Evolutionary conservation across 2,113 vertebrate species (phyloP).

Genomic region (Lutjanus erythropterus): DNA sequence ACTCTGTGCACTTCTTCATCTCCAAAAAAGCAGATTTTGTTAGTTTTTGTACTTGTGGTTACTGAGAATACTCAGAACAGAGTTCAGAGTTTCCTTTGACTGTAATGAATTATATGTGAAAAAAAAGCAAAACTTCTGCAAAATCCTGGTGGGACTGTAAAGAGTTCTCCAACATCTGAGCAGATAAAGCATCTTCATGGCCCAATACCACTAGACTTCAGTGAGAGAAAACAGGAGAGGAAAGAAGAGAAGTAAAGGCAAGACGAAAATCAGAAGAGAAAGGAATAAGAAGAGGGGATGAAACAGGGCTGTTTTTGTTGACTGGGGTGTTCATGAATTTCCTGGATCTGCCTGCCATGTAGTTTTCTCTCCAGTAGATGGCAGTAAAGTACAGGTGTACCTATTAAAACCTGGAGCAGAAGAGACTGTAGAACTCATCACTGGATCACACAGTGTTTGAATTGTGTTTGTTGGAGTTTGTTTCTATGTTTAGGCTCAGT

Average conservation of each 20-base stretch:
- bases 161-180: not conserved
- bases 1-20: too few species aligned
- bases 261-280: not conserved
- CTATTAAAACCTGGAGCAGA: not conserved
- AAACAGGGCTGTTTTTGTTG: not conserved
- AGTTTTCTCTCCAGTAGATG: conserved; percentile 22
- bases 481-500: not conserved
- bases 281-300: not conserved
- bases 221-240: not conserved
- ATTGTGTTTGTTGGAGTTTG: not conserved
- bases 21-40: too few species aligned
- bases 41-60: too few species aligned
- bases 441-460: not conserved
- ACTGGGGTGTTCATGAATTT: not conserved
- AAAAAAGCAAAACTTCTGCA: too few species aligned
- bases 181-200: not conserved
- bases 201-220: not conserved
- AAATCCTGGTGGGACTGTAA: too few species aligned
- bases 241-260: too few species aligned
- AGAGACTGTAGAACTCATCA: not conserved
- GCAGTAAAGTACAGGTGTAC: conserved; percentile 16
- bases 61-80: too few species aligned
- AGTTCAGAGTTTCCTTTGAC: too few species aligned
- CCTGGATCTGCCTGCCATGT: not conserved
- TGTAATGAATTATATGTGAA: too few species aligned